Conservation (phyloP, 2,797 vertebrate genomes). For the Bufotes viridis region DNA sequence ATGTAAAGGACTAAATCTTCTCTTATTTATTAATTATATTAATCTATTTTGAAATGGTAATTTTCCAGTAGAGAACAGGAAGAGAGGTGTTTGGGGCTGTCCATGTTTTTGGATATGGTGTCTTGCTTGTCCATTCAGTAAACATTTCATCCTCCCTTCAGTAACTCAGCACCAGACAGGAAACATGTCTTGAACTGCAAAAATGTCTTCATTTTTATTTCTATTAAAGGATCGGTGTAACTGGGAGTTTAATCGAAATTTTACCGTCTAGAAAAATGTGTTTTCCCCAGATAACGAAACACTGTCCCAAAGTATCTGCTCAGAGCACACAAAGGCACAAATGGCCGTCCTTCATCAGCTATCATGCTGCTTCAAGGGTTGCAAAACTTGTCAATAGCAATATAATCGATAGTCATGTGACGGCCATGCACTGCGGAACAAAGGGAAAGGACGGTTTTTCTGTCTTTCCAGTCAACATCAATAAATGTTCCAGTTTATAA, state of each 20-base stretch:
- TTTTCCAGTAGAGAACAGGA: background rate
- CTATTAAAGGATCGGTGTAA: background rate
- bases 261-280: background rate
- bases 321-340: background rate
- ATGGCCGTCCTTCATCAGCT: background rate
- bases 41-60: background rate
- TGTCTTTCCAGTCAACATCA: slow-evolving; percentile 53
- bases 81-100: background rate
- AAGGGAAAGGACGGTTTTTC: slow-evolving; percentile 31
- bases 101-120: background rate
- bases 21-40: background rate
- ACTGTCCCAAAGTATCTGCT: background rate
- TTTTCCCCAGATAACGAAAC: background rate
- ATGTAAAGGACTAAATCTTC: background rate
- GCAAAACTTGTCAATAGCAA: slow-evolving; percentile 41
- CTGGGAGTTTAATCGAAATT: background rate
- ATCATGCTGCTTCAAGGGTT: slow-evolving; percentile 18
- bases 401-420: slow-evolving; percentile 25
- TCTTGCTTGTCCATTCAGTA: background rate
- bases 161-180: background rate
- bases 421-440: background rate
- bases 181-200: background rate
- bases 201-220: background rate
- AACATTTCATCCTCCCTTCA: background rate
- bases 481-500: slow-evolving; percentile 57